A percentile compares a stretch with the other conserved stretches of the same genome.
Evolutionary conservation across 1,140 invertebrate species (phyloP).

Genomic region (Rhyzopertha dominica): DNA sequence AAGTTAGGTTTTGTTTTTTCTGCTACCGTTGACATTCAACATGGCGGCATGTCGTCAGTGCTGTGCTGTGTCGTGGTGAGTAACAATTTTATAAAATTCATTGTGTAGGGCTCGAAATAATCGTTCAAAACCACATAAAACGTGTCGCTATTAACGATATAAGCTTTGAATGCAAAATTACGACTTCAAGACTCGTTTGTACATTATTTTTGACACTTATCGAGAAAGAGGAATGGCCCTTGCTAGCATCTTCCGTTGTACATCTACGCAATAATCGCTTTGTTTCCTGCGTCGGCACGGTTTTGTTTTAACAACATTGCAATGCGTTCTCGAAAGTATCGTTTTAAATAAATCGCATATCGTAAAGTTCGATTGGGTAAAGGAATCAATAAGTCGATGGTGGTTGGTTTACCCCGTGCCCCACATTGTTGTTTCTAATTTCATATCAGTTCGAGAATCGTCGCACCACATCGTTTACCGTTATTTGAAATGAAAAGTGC

Average conservation of each 20-base stretch:
- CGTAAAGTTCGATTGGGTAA: too few species aligned
- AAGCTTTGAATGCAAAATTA: background rate
- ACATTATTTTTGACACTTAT: conserved; percentile 7
- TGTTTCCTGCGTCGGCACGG: background rate
- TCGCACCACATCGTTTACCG: too few species aligned
- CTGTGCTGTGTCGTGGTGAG: conserved; percentile 87
- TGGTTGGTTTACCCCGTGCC: conserved; percentile 31
- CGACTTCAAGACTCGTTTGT: background rate
- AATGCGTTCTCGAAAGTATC: too few species aligned
- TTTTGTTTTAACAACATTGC: too few species aligned
- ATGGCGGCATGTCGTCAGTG: conserved; percentile 93
- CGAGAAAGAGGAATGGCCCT: conserved; percentile 1
- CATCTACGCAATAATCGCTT: background rate
- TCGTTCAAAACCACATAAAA: too few species aligned
- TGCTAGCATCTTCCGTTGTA: background rate
- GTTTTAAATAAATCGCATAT: too few species aligned
- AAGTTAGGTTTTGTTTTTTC: conserved; percentile 34
- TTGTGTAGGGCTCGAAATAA: too few species aligned
- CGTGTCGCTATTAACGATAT: too few species aligned
- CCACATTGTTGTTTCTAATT: conserved; percentile 31
- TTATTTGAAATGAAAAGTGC: too few species aligned
- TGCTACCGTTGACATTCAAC: conserved; percentile 64
- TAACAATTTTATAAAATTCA: conserved; percentile 37
- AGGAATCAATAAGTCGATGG: conserved; percentile 41
- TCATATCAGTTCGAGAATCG: conserved; percentile 6